Evolutionary conservation across 1,140 invertebrate genomes (phyloP).

Genomic region (Sycobia sp.): DNA sequence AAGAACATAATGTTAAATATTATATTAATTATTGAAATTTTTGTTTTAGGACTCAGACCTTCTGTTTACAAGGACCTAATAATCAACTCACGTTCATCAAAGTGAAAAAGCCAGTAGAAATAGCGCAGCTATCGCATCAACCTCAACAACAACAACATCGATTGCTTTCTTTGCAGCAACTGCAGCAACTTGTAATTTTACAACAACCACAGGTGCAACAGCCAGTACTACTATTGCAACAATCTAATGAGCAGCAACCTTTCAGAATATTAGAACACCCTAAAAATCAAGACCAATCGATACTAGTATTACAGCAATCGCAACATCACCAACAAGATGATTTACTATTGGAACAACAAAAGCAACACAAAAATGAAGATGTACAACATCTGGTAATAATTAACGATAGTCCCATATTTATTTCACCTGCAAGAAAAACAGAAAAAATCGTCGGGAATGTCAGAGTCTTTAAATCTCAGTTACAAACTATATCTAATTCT

Average conservation of each 20-base stretch:
- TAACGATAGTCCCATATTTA: no score
- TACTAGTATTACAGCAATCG: not conserved
- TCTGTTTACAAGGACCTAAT: constrained; percentile 1
- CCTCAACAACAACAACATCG: not conserved
- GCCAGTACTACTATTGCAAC: not conserved
- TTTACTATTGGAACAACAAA: not conserved
- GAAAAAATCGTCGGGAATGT: no score
- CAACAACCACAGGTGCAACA: no score
- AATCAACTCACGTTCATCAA: constrained; percentile 10
- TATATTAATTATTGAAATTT: constrained; percentile 21
- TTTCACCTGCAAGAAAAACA: no score
- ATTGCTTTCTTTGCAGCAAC: constrained; percentile 2
- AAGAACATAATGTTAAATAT: no score
- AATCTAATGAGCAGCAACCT: not conserved
- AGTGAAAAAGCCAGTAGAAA: constrained; percentile 1
- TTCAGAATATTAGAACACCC: not conserved
- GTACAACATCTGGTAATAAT: no score
- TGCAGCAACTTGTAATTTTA: no score
- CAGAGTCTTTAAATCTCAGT: no score
- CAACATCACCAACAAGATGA: not conserved
- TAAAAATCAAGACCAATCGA: not conserved
- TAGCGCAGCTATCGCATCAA: not conserved
- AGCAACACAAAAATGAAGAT: not conserved
- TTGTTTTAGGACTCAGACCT: constrained; percentile 16
- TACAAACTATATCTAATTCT: no score